phyloP scores from a whole-genome alignment of 2,888 invertebrate species.

The Thereva nobilitata region DNA sequence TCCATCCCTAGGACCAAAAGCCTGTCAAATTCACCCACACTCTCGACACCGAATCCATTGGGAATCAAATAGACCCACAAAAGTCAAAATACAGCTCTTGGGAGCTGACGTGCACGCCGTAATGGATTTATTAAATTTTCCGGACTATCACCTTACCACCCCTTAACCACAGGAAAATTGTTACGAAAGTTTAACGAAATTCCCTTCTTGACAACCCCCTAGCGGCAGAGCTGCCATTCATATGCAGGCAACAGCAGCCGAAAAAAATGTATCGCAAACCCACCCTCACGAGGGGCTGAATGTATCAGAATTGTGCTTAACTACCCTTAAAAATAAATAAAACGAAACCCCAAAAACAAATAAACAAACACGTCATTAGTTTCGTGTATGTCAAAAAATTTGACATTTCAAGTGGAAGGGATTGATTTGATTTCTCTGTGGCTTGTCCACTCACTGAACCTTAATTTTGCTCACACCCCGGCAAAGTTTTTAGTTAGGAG shows the following conservation, averaged over 20 bases:
- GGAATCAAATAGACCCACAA: constrained; percentile 1
- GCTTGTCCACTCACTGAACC: no score
- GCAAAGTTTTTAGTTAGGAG: no score
- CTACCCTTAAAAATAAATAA: constrained; percentile 34
- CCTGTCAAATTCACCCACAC: not conserved
- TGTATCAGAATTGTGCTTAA: constrained; percentile 17
- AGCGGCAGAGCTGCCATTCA: not conserved
- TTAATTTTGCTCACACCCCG: no score
- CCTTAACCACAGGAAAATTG: constrained; percentile 7
- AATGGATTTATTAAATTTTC: constrained; percentile 35
- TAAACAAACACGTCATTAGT: constrained; percentile 34
- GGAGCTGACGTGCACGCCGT: not conserved
- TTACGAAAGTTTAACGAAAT: constrained; percentile 19
- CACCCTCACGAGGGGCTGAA: no score
- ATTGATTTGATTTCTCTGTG: not conserved
- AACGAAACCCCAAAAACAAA: constrained; percentile 18
- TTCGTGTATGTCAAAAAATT: constrained; percentile 23
- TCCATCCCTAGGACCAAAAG: not conserved
- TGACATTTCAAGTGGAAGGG: constrained; percentile 15
- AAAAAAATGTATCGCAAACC: no score
- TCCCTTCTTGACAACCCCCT: constrained; percentile 10
- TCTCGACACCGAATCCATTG: not conserved
- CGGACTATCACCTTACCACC: constrained; percentile 24
- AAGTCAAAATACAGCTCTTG: constrained; percentile 21
- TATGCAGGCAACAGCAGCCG: not conserved